Base-by-base conservation (phyloP, 2,113 vertebrate species). In the Amblyopsis rosae region DNA sequence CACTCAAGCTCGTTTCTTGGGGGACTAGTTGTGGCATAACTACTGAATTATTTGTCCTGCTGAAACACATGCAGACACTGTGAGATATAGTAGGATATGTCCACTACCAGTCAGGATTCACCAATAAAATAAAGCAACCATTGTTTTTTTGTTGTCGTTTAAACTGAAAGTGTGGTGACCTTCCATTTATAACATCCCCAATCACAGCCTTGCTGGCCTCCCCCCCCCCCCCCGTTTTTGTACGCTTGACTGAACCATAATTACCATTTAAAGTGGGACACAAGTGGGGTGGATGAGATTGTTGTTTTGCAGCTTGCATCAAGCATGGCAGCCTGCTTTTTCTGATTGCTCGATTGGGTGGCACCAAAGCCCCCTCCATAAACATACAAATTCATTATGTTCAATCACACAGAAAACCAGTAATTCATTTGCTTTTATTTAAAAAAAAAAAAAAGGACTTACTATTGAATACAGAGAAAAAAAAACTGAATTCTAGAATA, bases 231-330 rank as follows among this genome's bases (percentile, higher is more conserved):
- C 73, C 67, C 74, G 50, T 72, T 73, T 80, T 9, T 75, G 57
- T 79, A 88, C 79, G 85, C 83, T 76, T 83, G 81, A 74, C 83
- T 87, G 87, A 77, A 46, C 77, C 58, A 57, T 88, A 87, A 89
- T 89, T 88, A 78, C 79, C 74, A 85, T 84, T 87, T 81, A 77
- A 89, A 89, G 79, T 83, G 79, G 78, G 77, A 67, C 63, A 68
- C 63, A 49, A 73, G 78, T 72, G 75, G 75, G 77, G 72, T 77
- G 79, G 75, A 75, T 72, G 75, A 79, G 75, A 72, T 70, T 16
- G 64, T 72, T 72, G 83, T 86, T 83, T 35, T 84, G 75, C 76
- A 62, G 61, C 72, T 81, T 49, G 46, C 78, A 80, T 82, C 80
- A 71, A 64, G 67, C 62, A 66, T 26, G 50, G 59, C 55, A 15